phyloP scores from a whole-genome alignment of 2,888 invertebrate species.

The Timema podura region DNA sequence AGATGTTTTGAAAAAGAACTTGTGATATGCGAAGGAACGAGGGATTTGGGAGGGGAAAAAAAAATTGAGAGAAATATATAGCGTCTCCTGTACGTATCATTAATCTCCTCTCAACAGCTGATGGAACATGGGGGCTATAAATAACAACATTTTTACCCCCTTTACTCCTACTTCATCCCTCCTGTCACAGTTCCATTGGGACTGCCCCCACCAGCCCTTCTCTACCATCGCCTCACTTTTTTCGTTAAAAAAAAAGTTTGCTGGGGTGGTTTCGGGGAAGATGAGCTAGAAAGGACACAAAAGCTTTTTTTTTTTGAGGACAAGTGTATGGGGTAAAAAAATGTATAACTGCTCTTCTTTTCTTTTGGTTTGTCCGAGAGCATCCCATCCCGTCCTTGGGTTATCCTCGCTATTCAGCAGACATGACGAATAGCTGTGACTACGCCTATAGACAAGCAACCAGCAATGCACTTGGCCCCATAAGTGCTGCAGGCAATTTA shows the following conservation, averaged over 20 bases:
- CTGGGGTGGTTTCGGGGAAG: not conserved
- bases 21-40: slow-evolving; percentile 1
- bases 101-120: slow-evolving; percentile 33
- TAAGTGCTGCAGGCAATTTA: slow-evolving; percentile 12
- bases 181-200: not conserved
- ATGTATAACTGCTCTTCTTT: slow-evolving; percentile 19
- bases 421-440: not conserved
- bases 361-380: slow-evolving; percentile 19
- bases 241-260: slow-evolving; percentile 12
- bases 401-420: not conserved
- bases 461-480: not conserved
- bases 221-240: not conserved
- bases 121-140: slow-evolving; percentile 32
- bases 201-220: no score
- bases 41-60: not conserved
- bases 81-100: slow-evolving; percentile 29
- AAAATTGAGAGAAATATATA: slow-evolving; percentile 22
- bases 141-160: slow-evolving; percentile 26
- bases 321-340: slow-evolving; percentile 23
- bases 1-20: slow-evolving; percentile 1
- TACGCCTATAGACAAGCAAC: not conserved
- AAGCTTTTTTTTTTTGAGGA: slow-evolving; percentile 19
- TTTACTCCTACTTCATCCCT: slow-evolving; percentile 9
- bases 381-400: slow-evolving; percentile 9
- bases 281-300: slow-evolving; percentile 15